phyloP scores from a whole-genome alignment of 2,888 invertebrate genomes.

The Rambutsinella grinnellia region DNA sequence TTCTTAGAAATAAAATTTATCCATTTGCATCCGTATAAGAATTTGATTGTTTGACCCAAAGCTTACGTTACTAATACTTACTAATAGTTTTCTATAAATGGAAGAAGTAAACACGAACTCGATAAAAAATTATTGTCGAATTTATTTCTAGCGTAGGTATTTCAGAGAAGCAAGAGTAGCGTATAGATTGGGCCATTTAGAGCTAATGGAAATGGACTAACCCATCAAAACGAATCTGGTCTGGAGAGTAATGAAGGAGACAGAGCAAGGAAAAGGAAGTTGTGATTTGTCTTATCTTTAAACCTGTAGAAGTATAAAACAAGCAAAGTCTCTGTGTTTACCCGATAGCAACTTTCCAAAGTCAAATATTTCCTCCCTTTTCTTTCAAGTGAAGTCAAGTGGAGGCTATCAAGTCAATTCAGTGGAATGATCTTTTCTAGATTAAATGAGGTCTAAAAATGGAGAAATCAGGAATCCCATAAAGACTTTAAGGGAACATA shows the following conservation, averaged over 20 bases:
- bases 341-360: background rate
- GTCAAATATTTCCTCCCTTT: background rate
- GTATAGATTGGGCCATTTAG: background rate
- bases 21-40: no score
- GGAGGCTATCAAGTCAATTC: background rate
- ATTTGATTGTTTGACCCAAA: no score
- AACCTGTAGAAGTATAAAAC: no score
- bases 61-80: no score
- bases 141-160: no score
- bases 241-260: background rate
- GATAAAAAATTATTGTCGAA: no score
- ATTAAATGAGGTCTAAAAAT: background rate
- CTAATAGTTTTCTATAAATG: no score
- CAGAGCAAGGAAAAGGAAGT: background rate
- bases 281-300: background rate
- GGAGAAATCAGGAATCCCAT: background rate
- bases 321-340: background rate
- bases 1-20: no score
- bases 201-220: background rate
- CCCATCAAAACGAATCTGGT: background rate
- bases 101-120: no score
- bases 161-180: no score
- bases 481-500: no score
- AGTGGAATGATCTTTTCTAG: background rate
- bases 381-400: background rate